Evolutionary conservation across 2,888 invertebrate genomes (phyloP).

Genomic region (Aphrophora alni): DNA sequence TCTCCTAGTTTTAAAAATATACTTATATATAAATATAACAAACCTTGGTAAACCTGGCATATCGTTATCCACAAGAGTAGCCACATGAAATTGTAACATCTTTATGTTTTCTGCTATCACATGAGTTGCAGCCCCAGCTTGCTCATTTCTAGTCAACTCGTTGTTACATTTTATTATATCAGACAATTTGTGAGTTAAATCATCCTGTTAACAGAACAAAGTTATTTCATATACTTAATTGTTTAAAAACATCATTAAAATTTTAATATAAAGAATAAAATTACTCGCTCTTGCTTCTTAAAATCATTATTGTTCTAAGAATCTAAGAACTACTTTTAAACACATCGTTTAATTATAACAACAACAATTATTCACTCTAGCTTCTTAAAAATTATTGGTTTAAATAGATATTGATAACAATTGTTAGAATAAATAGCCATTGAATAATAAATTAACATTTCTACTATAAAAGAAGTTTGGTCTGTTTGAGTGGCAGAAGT

Average conservation of each 20-base stretch:
- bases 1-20: too few species aligned
- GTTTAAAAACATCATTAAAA: not conserved
- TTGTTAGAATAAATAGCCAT: too few species aligned
- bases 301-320: too few species aligned
- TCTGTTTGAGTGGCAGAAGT: too few species aligned
- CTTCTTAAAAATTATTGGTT: too few species aligned
- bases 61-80: conserved; percentile 97
- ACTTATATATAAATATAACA: not conserved
- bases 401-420: too few species aligned
- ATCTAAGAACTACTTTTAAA: not conserved
- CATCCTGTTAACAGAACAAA: conserved; percentile 71
- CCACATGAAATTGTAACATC: conserved; percentile 98
- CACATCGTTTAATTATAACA: too few species aligned
- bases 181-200: conserved; percentile 97
- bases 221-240: not conserved
- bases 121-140: conserved; percentile 96
- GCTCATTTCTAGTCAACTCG: conserved; percentile 93
- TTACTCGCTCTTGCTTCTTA: too few species aligned
- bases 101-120: conserved; percentile 96
- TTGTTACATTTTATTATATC: conserved; percentile 99
- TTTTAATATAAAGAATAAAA: not conserved
- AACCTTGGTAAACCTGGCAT: conserved; percentile 95
- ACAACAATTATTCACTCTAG: too few species aligned
- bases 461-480: too few species aligned
- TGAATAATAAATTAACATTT: too few species aligned